Percentiles rank a stretch among this genome's conserved stretches.
phyloP scores from a whole-genome alignment of 1,140 invertebrate species.

The Vanessa tameamea region DNA sequence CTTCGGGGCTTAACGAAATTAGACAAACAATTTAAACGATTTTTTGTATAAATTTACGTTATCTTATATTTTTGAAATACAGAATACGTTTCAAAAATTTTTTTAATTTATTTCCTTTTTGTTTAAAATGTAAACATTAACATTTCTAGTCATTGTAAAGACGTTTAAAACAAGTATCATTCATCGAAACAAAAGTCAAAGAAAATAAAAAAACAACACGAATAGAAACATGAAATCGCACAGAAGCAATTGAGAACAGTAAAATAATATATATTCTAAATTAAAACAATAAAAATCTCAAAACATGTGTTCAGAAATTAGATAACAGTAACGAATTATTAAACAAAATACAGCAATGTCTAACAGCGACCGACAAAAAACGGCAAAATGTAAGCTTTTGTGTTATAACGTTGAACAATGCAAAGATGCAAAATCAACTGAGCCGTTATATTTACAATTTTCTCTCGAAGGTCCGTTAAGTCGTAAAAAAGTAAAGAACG shows the following conservation, averaged over 20 bases:
- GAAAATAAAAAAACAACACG: background rate
- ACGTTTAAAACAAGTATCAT: background rate
- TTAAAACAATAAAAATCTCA: conserved; percentile 36
- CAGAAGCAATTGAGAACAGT: conserved; percentile 43
- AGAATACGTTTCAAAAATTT: background rate
- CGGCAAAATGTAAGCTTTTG: conserved; percentile 52
- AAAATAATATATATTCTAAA: conserved; percentile 41
- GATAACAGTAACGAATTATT: conserved; percentile 43
- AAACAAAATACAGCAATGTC: conserved; percentile 31
- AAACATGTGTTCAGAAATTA: conserved; percentile 44
- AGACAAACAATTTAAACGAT: background rate
- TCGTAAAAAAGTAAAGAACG: conserved; percentile 57
- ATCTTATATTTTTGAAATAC: background rate
- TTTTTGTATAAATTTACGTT: background rate
- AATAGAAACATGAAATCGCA: conserved; percentile 6
- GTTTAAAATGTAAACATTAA: no score
- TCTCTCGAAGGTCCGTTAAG: conserved; percentile 68
- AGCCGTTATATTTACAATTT: conserved; percentile 76
- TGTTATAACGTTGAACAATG: conserved; percentile 47
- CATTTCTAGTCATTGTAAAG: no score
- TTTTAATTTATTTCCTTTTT: no score
- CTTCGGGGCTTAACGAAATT: conserved; percentile 1
- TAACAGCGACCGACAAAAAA: conserved; percentile 42
- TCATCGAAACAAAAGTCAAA: background rate
- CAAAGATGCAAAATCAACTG: conserved; percentile 64